Evolutionary conservation across 2,888 invertebrate species (phyloP).

Genomic region (Coenonympha glycerion): DNA sequence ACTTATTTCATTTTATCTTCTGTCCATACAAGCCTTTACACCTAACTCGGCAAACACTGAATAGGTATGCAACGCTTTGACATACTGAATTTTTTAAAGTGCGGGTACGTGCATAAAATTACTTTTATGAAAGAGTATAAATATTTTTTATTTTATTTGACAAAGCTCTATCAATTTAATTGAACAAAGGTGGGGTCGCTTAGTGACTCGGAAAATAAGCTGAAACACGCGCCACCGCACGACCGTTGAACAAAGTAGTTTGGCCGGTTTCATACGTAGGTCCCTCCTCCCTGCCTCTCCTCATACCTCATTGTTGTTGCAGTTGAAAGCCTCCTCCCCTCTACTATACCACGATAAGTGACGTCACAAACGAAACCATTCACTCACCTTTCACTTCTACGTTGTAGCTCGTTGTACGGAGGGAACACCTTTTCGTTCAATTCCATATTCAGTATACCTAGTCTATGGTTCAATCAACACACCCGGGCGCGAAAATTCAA

Average conservation of each 20-base stretch:
- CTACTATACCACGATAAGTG: slow-evolving; percentile 19
- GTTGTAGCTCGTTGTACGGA: too few relatives aligned
- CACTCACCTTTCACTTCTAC: slow-evolving; percentile 31
- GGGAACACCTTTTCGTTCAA: neutral
- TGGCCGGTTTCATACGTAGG: slow-evolving; percentile 61
- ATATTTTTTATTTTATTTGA: slow-evolving; percentile 10
- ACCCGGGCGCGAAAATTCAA: too few relatives aligned
- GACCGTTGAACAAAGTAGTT: slow-evolving; percentile 73
- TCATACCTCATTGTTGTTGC: slow-evolving; percentile 39
- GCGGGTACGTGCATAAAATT: neutral
- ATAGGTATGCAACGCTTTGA: slow-evolving; percentile 38
- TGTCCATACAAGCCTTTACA: slow-evolving; percentile 42
- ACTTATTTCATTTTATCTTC: slow-evolving; percentile 51
- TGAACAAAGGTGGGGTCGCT: slow-evolving; percentile 67
- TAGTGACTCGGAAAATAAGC: slow-evolving; percentile 55
- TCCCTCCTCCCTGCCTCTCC: slow-evolving; percentile 49
- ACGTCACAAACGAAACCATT: slow-evolving; percentile 24
- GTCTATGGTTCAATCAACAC: too few relatives aligned
- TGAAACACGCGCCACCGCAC: slow-evolving; percentile 61
- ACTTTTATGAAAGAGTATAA: neutral
- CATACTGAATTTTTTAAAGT: slow-evolving; percentile 7
- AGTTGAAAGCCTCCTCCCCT: slow-evolving; percentile 54
- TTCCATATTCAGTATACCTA: neutral
- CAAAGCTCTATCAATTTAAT: slow-evolving; percentile 17
- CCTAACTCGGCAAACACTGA: slow-evolving; percentile 48